phyloP scores from a whole-genome alignment of 2,113 vertebrate genomes.

The Saiga tatarica region DNA sequence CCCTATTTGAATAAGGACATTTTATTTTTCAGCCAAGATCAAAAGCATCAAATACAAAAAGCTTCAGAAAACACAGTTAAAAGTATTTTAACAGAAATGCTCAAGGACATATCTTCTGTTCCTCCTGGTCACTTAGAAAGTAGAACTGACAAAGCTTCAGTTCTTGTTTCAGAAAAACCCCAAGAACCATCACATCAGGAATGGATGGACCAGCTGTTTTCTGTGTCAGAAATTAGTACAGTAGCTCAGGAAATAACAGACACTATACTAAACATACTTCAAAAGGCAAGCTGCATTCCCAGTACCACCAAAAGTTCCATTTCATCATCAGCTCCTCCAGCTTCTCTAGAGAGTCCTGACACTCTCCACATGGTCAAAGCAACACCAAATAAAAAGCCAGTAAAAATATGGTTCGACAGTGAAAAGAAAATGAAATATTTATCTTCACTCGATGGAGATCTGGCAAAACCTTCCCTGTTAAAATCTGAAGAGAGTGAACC shows the following conservation, averaged over 20 bases:
- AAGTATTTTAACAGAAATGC: constrained; percentile 59
- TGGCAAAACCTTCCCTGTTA: neutral
- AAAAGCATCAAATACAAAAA: constrained; percentile 68
- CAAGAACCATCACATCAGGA: constrained; percentile 23
- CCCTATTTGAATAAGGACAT: neutral
- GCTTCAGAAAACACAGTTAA: constrained; percentile 55
- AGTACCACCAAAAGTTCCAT: neutral
- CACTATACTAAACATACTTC: constrained; percentile 63
- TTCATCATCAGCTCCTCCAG: constrained; percentile 35
- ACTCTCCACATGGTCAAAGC: neutral
- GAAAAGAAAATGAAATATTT: constrained; percentile 71
- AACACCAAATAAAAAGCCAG: neutral
- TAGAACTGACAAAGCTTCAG: neutral
- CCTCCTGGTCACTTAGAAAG: neutral
- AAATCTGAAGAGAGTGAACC: neutral
- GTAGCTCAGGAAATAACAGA: constrained; percentile 65
- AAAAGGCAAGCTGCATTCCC: constrained; percentile 6
- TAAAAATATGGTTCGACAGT: constrained; percentile 65
- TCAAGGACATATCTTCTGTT: neutral
- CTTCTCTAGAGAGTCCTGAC: neutral
- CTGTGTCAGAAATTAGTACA: constrained; percentile 55
- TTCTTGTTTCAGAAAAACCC: neutral
- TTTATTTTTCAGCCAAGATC: constrained; percentile 49
- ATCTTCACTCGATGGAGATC: neutral
- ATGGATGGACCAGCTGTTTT: constrained; percentile 45